Evolutionary conservation across 2,888 invertebrate genomes (phyloP).

Genomic region (Osmoderma eremita): DNA sequence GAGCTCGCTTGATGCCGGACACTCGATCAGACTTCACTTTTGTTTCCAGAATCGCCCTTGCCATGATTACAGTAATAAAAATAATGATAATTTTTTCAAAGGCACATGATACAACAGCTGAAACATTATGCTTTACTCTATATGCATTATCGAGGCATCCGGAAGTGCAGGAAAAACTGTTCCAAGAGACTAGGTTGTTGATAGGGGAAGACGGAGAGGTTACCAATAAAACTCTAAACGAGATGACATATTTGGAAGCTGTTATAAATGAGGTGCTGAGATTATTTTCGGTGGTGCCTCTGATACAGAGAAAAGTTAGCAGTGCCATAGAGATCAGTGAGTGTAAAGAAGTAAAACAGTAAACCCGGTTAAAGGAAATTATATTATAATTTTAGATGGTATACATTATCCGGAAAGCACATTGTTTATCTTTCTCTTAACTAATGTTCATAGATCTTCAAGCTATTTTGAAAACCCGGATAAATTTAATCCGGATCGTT

Average conservation of each 20-base stretch:
- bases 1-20: too few species aligned
- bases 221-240: slow-evolving; percentile 38
- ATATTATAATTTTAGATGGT: slow-evolving; percentile 37
- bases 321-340: slow-evolving; percentile 42
- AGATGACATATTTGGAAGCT: slow-evolving; percentile 48
- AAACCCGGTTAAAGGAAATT: background rate
- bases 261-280: slow-evolving; percentile 48
- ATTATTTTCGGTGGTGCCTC: slow-evolving; percentile 42
- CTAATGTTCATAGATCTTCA: slow-evolving; percentile 38
- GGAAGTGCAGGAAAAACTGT: slow-evolving; percentile 47
- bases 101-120: slow-evolving; percentile 51
- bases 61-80: too few species aligned
- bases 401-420: slow-evolving; percentile 23
- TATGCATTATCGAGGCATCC: slow-evolving; percentile 46
- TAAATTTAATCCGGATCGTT: slow-evolving; percentile 38
- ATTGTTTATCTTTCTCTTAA: slow-evolving; percentile 27
- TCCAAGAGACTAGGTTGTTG: slow-evolving; percentile 44
- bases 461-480: slow-evolving; percentile 44
- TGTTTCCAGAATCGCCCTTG: too few species aligned
- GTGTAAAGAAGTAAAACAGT: background rate
- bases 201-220: slow-evolving; percentile 25
- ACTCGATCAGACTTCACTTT: too few species aligned
- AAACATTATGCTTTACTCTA: slow-evolving; percentile 45
- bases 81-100: too few species aligned
- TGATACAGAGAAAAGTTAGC: slow-evolving; percentile 42